Evolutionary conservation across 1,140 invertebrate genomes (phyloP).

Genomic region (Caenorhabditis tropicalis): DNA sequence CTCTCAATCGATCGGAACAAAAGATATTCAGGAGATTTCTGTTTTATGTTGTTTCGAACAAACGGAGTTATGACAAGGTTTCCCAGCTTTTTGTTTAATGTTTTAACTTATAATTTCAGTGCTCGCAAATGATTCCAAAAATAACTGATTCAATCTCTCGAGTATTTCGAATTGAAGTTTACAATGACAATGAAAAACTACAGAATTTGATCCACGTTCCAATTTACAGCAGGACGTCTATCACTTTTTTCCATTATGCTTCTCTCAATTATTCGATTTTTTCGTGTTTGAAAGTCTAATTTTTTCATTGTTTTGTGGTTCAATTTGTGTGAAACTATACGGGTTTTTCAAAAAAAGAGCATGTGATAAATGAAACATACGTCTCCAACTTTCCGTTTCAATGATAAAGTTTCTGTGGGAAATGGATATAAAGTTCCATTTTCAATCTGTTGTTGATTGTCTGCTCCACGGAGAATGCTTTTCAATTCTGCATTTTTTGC

Average conservation of each 20-base stretch:
- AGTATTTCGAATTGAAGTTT: background rate
- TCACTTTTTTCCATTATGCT: conserved; percentile 11
- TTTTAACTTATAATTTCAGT: background rate
- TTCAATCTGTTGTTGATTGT: conserved; percentile 28
- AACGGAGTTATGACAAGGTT: conserved; percentile 4
- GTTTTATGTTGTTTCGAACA: background rate
- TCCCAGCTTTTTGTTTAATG: background rate
- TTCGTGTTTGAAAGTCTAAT: background rate
- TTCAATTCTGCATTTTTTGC: conserved; percentile 32
- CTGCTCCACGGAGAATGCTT: conserved; percentile 17
- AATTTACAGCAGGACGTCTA: conserved; percentile 22
- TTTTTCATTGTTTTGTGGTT: background rate
- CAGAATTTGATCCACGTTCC: background rate
- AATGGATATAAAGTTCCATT: conserved; percentile 12
- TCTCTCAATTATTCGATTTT: background rate
- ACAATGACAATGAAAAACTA: conserved; percentile 24
- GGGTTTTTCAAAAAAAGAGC: background rate
- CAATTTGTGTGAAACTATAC: background rate
- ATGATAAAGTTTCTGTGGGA: background rate
- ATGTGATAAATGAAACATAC: background rate
- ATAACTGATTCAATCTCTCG: background rate
- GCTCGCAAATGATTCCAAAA: background rate
- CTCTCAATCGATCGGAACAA: background rate
- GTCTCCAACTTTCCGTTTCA: conserved; percentile 46
- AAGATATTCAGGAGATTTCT: conserved; percentile 2